Conservation (phyloP, 2,888 invertebrate genomes). For the Anoncus sp. region DNA sequence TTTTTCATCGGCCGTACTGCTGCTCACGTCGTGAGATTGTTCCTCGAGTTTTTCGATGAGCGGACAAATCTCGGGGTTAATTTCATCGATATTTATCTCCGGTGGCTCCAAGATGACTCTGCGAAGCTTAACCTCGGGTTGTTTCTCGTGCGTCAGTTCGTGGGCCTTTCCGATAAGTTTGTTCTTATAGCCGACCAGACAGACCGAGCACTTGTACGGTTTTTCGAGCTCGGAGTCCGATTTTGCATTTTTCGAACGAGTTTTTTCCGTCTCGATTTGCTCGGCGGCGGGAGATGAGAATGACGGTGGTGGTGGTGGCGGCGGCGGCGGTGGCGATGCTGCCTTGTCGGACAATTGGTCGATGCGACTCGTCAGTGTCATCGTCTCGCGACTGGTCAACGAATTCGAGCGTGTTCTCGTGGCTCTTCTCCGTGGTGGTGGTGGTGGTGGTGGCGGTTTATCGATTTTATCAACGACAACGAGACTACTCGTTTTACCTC, state of each 20-base stretch:
- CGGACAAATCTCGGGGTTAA: constrained; percentile 9
- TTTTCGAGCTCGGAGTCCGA: constrained; percentile 52
- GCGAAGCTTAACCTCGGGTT: constrained; percentile 72
- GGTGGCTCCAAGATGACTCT: constrained; percentile 60
- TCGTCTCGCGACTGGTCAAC: constrained; percentile 1
- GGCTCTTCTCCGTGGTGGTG: not conserved
- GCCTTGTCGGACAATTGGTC: not conserved
- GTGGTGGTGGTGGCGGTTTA: too few relatives aligned
- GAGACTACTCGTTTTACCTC: too few relatives aligned
- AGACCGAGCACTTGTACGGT: constrained; percentile 70
- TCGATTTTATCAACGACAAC: too few relatives aligned
- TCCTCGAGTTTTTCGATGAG: constrained; percentile 43
- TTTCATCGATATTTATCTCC: constrained; percentile 36
- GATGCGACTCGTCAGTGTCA: not conserved
- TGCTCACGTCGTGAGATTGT: constrained; percentile 41
- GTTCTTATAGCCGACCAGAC: constrained; percentile 71
- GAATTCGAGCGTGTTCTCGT: constrained; percentile 48
- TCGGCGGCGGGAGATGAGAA: too few relatives aligned
- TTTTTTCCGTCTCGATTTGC: too few relatives aligned
- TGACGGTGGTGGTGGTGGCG: too few relatives aligned
- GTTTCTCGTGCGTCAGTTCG: constrained; percentile 76
- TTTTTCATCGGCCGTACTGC: constrained; percentile 36
- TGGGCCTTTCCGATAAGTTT: constrained; percentile 73
- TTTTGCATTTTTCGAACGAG: constrained; percentile 15
- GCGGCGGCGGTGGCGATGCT: too few relatives aligned